A percentile compares a stretch with the other conserved stretches of the same genome.
Conservation (phyloP, 2,113 vertebrate species). For the human (Homo sapiens) region DNA sequence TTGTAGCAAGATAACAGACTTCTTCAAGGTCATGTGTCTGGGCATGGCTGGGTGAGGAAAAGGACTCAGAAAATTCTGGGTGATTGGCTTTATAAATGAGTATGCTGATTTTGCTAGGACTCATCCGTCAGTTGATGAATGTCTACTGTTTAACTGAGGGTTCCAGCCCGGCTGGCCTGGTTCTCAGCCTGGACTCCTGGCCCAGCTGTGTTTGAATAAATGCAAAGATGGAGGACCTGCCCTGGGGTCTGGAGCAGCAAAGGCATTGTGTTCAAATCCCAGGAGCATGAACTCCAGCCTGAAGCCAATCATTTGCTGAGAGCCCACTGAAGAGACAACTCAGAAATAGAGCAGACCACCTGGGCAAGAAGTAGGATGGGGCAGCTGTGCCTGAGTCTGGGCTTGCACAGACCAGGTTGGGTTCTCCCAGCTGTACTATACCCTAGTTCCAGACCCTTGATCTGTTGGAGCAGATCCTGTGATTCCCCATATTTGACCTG, state of each 20-base stretch:
- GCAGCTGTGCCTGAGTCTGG: neutral
- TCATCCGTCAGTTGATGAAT: neutral
- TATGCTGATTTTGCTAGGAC: constrained; percentile 24
- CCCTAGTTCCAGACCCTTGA: neutral
- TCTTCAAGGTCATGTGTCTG: constrained; percentile 22
- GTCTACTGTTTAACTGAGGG: neutral
- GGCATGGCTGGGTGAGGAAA: neutral
- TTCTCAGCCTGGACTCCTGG: neutral
- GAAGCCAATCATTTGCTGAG: too few relatives aligned
- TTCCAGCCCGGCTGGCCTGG: neutral
- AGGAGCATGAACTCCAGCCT: neutral
- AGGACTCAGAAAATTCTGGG: neutral
- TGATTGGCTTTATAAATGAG: constrained; percentile 28
- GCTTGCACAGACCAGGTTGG: neutral
- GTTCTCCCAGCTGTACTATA: too few relatives aligned
- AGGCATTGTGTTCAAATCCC: neutral
- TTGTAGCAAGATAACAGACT: constrained; percentile 32
- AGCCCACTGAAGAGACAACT: neutral
- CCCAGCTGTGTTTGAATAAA: neutral
- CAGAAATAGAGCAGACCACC: neutral
- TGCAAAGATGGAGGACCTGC: neutral
- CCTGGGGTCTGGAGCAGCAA: neutral
- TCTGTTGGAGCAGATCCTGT: neutral
- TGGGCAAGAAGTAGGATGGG: accelerated
- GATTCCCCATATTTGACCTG: neutral